A percentile compares a stretch with the other conserved stretches of the same genome.
Evolutionary conservation across 1,140 invertebrate genomes (phyloP).

Genomic region (Bombus turneri): DNA sequence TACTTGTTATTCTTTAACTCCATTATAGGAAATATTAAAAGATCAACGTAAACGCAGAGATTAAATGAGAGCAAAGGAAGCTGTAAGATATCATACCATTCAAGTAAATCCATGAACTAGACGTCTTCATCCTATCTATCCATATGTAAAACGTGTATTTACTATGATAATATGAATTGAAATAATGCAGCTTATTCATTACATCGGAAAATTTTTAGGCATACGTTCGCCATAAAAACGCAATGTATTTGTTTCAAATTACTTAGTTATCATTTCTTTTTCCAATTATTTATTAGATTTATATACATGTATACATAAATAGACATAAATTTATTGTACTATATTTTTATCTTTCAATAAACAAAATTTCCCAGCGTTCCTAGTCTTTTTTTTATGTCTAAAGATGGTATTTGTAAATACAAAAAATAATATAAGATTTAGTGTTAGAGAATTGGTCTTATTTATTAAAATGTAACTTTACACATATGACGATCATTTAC

Average conservation of each 20-base stretch:
- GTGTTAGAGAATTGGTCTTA: constrained; percentile 41
- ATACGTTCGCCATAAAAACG: constrained; percentile 14
- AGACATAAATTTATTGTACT: constrained; percentile 76
- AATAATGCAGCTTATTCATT: constrained; percentile 40
- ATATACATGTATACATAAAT: constrained; percentile 65
- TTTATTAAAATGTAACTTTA: constrained; percentile 71
- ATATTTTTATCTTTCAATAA: constrained; percentile 81
- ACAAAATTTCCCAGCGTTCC: constrained; percentile 76
- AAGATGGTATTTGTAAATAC: no score
- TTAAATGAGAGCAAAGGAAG: constrained; percentile 57
- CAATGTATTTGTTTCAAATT: constrained; percentile 56
- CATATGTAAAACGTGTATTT: constrained; percentile 69
- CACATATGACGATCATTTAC: constrained; percentile 54
- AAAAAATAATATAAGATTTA: constrained; percentile 3
- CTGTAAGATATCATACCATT: constrained; percentile 69
- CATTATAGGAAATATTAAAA: constrained; percentile 70
- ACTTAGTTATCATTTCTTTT: constrained; percentile 38
- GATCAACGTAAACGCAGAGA: constrained; percentile 73
- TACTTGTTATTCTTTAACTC: not conserved
- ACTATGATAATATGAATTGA: constrained; percentile 50
- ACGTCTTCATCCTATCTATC: constrained; percentile 81
- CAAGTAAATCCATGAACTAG: constrained; percentile 81
- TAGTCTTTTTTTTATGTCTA: not conserved
- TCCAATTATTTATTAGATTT: constrained; percentile 59
- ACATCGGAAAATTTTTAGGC: constrained; percentile 20